phyloP scores from a whole-genome alignment of 2,113 vertebrate genomes.

The Triplophysa rosa region DNA sequence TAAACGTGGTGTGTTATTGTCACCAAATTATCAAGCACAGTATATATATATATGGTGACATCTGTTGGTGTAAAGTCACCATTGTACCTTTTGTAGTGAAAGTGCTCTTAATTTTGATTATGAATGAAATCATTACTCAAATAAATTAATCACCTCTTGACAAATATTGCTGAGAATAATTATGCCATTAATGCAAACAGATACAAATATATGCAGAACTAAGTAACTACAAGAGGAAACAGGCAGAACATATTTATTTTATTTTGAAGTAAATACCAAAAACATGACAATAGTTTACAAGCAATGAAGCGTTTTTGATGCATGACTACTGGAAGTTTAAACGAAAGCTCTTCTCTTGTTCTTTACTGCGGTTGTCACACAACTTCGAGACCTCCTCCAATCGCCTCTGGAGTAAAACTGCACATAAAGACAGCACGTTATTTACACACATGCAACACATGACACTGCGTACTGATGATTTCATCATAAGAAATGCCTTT shows the following conservation, averaged over 20 bases:
- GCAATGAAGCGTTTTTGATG: background rate
- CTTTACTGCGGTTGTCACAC: conserved; percentile 89
- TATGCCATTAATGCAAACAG: too few species aligned
- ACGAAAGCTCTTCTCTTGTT: conserved; percentile 90
- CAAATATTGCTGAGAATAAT: too few species aligned
- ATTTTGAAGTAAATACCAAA: conserved; percentile 41
- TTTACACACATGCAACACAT: background rate
- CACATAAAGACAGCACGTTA: conserved; percentile 7
- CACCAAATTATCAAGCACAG: too few species aligned
- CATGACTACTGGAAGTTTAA: conserved; percentile 80
- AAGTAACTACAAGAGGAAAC: background rate
- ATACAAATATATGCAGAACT: background rate
- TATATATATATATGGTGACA: too few species aligned
- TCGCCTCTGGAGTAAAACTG: conserved; percentile 85
- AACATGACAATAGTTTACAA: conserved; percentile 39
- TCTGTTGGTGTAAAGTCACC: too few species aligned
- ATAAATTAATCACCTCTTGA: too few species aligned
- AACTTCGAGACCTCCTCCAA: conserved; percentile 92
- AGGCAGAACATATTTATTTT: conserved; percentile 31
- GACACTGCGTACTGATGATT: background rate
- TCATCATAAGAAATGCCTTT: too few species aligned
- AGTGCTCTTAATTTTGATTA: too few species aligned
- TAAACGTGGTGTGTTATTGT: too few species aligned
- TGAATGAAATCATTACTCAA: too few species aligned
- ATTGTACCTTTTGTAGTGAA: too few species aligned